Base-by-base conservation (phyloP, 2,113 vertebrate species). In the Equus przewalskii region DNA sequence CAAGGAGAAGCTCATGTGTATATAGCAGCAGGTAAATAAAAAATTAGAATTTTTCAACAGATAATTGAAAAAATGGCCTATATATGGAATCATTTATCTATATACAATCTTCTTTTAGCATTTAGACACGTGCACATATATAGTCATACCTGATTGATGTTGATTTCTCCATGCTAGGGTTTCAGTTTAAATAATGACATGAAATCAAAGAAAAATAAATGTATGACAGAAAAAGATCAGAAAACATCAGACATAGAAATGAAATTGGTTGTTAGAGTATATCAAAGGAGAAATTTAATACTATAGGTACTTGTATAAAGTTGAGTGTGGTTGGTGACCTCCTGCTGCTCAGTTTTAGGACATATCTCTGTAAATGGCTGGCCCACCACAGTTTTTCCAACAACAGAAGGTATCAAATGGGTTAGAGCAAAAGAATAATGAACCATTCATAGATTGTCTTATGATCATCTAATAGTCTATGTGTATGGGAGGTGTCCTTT, bases 161-260 rank as follows among this genome's bases (percentile, higher is more conserved):
- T 80, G 6, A 89, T 69, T 58, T 80, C 21, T 85, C 62, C n/a
- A 1, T 70, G 22, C 41, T 72, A 76, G 28, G 11, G 2, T 60
- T 88, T 94, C 46, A 62, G 15, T 54, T 92, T 56, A 94, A 83
- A 83, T 73, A 89, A 62, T 87, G 33, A 67, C 15, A 10, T 65
- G 7, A 87, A 62, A 41, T 87, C 22, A 76, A 56, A 79, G 13
- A 4, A 73, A 81, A 33, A 69, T 13, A 21, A 70, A 84, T 54
- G 5, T 83, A 11, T 41, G 16, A 86, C 58, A 70, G 13, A 58
- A 76, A 88, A 76, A 94, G 18, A 65, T 18, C 36, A 89, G 84
- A 65, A 92, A 93, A 26, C 46, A 44, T 41, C 22, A 87, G 67
- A 56, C 8, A 26, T 44, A 33, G 36, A 79, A 91, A 80, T 87